phyloP scores from a whole-genome alignment of 2,113 vertebrate species.

The Microtus montanus region DNA sequence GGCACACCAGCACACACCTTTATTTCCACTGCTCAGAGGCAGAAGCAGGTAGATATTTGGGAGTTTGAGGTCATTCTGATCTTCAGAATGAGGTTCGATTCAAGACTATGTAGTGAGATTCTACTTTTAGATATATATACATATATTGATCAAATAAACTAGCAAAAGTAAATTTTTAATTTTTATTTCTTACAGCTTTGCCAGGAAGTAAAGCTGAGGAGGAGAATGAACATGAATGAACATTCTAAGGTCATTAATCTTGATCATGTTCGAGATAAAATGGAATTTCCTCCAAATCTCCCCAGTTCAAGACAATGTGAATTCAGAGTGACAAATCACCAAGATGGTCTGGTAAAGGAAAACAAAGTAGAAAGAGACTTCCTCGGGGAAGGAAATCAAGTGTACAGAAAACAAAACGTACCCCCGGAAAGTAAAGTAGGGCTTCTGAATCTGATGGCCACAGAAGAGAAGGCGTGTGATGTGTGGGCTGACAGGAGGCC shows the following conservation, averaged over 20 bases:
- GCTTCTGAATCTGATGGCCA: slow-evolving; percentile 66
- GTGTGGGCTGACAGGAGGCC: slow-evolving; percentile 67
- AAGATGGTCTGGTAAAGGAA: slow-evolving; percentile 79
- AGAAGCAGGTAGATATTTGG: background rate
- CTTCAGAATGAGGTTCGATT: background rate
- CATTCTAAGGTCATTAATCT: slow-evolving; percentile 76
- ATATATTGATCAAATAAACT: background rate
- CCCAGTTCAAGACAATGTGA: slow-evolving; percentile 83
- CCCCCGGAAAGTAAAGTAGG: slow-evolving; percentile 63
- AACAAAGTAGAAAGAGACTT: slow-evolving; percentile 68
- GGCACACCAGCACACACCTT: background rate
- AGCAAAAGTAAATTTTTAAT: background rate
- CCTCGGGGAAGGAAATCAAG: slow-evolving; percentile 62
- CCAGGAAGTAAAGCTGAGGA: slow-evolving; percentile 92
- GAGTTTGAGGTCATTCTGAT: background rate
- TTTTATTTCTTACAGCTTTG: slow-evolving; percentile 89
- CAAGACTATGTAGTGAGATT: background rate
- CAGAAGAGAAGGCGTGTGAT: slow-evolving; percentile 71
- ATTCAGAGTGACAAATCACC: slow-evolving; percentile 78
- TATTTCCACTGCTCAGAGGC: background rate
- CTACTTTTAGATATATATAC: background rate
- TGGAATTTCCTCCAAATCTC: slow-evolving; percentile 83
- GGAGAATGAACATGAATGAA: slow-evolving; percentile 83
- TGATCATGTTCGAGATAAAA: slow-evolving; percentile 76
- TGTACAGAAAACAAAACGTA: slow-evolving; percentile 68